Base-by-base conservation (phyloP, 2,888 invertebrate genomes). In the Yponomeuta cagnagella region DNA sequence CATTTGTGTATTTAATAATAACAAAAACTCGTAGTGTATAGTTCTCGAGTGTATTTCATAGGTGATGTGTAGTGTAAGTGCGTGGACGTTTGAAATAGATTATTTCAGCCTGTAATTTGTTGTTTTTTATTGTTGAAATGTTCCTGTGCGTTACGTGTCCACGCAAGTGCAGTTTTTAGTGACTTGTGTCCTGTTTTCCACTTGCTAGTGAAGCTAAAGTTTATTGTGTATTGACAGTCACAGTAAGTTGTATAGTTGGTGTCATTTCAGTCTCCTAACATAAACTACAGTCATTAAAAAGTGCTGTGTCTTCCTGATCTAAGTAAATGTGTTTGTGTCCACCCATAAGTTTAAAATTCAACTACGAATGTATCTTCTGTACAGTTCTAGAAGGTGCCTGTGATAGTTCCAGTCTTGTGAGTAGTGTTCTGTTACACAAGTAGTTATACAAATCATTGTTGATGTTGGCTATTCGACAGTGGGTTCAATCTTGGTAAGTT, bases 41-140 rank as follows among this genome's bases (percentile, higher is more conserved):
- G 76, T 77, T 78, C 78, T 81, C 84, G 84, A 89, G 90, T 89
- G 90, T 90, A 86, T 82, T 75, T 76, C 43, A 6, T 87, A 89
- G 88, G 89, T 89, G 88, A 87, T 85, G 92, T 92, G 91, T 91
- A 87, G 90, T 92, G 92, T 87, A 84, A 82, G 85, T 91, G 89
- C 86, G 91, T 90, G 89, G 81, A 83, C 79, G 81, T 84, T 58
- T 78, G 78, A 86, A 90, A 92, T 91, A 92, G 90, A 92, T 82
- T 69, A 86, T 90, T 85, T 83, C 83, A 84, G 43, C 85, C 83
- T 80, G 74, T 63, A 84, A 78, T 82, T 84, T 89, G 89, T 91
- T 82, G 89, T 91, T 91, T 91, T 90, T 89, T 90, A 83, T 63
- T 23, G n/a, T 64, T n/a, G n/a, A 23, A 1, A 66, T 66, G 33